phyloP scores from a whole-genome alignment of 2,888 invertebrate genomes.

The Mesoligia furuncula region DNA sequence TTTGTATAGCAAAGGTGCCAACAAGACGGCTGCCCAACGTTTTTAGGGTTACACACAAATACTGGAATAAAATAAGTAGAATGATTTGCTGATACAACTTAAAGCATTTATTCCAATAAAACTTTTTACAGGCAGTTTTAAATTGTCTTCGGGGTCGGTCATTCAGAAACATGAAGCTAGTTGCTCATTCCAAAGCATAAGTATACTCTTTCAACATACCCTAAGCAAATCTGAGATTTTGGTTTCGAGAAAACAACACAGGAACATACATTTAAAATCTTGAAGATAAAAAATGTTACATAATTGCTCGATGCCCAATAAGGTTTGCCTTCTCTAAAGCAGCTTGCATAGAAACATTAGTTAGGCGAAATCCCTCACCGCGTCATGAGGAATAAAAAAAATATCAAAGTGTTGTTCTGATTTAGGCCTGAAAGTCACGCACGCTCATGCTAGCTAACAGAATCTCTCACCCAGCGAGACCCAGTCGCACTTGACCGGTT shows the following conservation, averaged over 20 bases:
- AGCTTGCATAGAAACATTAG: not conserved
- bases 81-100: not conserved
- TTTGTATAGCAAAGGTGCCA: slow-evolving; percentile 5
- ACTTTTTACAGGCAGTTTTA: not conserved
- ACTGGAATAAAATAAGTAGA: not conserved
- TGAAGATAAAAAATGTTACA: not conserved
- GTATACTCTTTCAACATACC: not conserved
- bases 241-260: not conserved
- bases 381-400: no score
- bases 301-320: not conserved
- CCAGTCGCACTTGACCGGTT: slow-evolving; percentile 46
- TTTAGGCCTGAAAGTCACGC: not conserved
- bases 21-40: slow-evolving; percentile 15
- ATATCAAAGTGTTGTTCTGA: not conserved
- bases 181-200: not conserved
- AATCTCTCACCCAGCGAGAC: slow-evolving; percentile 16
- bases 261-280: not conserved
- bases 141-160: not conserved
- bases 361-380: not conserved
- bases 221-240: not conserved
- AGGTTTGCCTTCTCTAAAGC: not conserved
- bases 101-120: not conserved
- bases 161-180: not conserved
- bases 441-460: not conserved
- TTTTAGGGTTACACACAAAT: slow-evolving; percentile 4